Evolutionary conservation across 2,113 vertebrate species (phyloP).

Genomic region (Chionis minor): DNA sequence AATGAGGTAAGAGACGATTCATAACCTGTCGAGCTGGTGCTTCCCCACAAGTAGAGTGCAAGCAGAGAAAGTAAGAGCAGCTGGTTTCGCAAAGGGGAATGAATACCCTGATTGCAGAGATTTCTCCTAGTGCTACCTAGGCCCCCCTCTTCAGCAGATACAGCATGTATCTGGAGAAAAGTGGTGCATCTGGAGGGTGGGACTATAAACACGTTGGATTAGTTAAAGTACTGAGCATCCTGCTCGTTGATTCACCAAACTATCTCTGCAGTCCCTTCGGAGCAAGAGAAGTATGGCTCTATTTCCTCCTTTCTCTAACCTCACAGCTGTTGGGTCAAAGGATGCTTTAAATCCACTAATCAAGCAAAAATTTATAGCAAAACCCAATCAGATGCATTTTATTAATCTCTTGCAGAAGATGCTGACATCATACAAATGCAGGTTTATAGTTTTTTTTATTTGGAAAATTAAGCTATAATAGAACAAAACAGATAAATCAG

Average conservation of each 20-base stretch:
- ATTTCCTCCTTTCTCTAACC: not conserved
- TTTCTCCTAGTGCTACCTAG: not conserved
- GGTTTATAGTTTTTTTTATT: not conserved
- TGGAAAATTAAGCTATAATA: not conserved
- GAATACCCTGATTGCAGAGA: not conserved
- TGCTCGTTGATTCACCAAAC: not conserved
- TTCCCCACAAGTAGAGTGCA: not conserved
- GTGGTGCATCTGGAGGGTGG: not conserved
- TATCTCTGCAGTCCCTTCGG: not conserved
- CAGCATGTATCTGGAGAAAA: not conserved
- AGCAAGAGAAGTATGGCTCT: not conserved
- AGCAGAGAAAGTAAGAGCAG: not conserved
- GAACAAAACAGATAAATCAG: conserved; percentile 13
- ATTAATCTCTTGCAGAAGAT: conserved; percentile 1
- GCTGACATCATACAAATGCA: not conserved
- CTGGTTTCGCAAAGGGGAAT: not conserved
- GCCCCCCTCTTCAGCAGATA: not conserved
- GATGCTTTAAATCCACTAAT: conserved; percentile 25
- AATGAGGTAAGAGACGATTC: not conserved
- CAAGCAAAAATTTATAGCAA: conserved; percentile 7
- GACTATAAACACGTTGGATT: not conserved
- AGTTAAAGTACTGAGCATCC: not conserved
- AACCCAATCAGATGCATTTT: not conserved
- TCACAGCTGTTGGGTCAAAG: conserved; percentile 46
- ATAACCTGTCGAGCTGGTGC: not conserved